Evolutionary conservation across 2,888 invertebrate species (phyloP), one percentile per base, ranked within the genome.

Genomic region (Linnaemya vulpina): DNA sequence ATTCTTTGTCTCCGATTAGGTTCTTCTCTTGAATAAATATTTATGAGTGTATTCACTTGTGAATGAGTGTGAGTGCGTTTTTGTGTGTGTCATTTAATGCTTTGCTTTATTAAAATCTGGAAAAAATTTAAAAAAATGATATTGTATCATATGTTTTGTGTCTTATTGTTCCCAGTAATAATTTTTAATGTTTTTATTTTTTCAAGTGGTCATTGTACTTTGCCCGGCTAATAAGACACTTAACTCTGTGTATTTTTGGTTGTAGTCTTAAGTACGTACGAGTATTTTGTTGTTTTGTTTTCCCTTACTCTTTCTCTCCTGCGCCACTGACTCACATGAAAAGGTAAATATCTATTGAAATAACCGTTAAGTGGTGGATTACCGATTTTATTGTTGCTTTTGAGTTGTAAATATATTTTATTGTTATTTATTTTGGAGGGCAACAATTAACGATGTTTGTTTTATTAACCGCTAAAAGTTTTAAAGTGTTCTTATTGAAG

Each of bases 201-300:
- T 74, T 74, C 11, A 65, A 75, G 68, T 81, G 81, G 81, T 75
- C 74, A 75, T 81, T 81, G 74, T 74, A 81, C 81, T 71, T 78
- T 78, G 62, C 43, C 53, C 43, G 62, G 78, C 70, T 78, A 78
- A 78, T 70, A 78, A 71, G 53, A 46, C 22, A 20, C 43, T 53
- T 70, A 43, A 51, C 13, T 76, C 35, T 55, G 11, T 55, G 8
- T 60, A 13, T 20, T 60, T 51, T 40, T 25, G 35, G 15, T 51
- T 60, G 30, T 67, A 46, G 20, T 38, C 35, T 67, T n/a, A 46
- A 67, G 43, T 30, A 30, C 2, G 30, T 30, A 5, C 30, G 30
- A 3, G 2, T 58, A n/a, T 25, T 13, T 63, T 40, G 8, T 53
- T 55, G 15, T 22, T 71, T 40, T 5, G 25, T 25, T 25, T 43